Evolutionary conservation across 2,797 vertebrate genomes (phyloP), one percentile per base, ranked within the genome.

Genomic region (Numenius phaeopus): DNA sequence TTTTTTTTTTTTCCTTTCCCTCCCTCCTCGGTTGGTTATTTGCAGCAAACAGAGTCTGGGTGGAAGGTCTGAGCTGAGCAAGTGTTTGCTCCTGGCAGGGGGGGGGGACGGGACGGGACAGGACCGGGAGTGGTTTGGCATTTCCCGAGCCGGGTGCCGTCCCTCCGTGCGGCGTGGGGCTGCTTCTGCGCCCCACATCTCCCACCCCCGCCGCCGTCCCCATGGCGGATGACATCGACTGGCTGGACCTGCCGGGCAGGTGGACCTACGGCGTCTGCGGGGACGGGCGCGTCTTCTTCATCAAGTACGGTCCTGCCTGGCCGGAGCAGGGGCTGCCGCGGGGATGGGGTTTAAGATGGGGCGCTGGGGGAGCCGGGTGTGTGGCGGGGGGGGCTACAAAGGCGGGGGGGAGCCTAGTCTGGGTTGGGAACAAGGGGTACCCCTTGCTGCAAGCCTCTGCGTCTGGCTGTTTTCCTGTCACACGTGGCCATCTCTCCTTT

Each of bases 211-310:
- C 24, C 5, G 40, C n/a, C 10, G 29, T 29, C 90, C 62, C 87
- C 94, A 98, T 98, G 98, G 98, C 96, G 3, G 98, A 98, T 77
- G 96, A 98, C 71, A 94, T 98, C 30, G 98, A 97, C 47, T 98
- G 98, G 98, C 97, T 98, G 94, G 98, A 98, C 95, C 89, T 98
- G 96, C 98, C 98, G 3, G 97, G 98, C 94, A 95, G 96, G 39
- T 98, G 98, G 98, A 98, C 98, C 40, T 98, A 98, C 32, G 98
- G 98, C 22, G 98, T 98, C 19, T 98, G 98, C 72, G 52, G 94
- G 54, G 98, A 98, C 7, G 98, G 98, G 5, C 89, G 98, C 14
- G 32, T 98, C 97, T 98, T 98, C 97, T 98, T 98, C 97, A 94
- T 98, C 98, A 83, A 98, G 98, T 98, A 98, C 2, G 85, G 89